A percentile compares a stretch with the other conserved stretches of the same genome.
Conservation (phyloP, 1,140 invertebrate genomes). For the Brachionus manjavacas region DNA sequence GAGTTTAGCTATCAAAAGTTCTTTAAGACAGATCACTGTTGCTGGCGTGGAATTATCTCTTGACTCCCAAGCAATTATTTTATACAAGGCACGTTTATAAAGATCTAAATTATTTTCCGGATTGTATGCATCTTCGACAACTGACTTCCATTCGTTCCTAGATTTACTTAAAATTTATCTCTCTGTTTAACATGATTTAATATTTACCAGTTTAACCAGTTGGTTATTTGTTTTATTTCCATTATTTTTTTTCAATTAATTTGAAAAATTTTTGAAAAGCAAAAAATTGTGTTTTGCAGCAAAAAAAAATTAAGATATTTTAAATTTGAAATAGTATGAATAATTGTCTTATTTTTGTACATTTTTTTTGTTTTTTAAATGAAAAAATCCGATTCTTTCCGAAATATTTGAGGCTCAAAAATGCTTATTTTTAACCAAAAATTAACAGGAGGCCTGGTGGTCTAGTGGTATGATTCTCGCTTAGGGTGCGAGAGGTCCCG, state of each 20-base stretch:
- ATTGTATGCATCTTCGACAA: slow-evolving; percentile 31
- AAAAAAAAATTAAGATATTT: not conserved
- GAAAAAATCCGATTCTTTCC: not conserved
- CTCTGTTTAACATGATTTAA: not conserved
- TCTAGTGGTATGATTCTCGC: slow-evolving; percentile 42
- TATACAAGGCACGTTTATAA: not conserved
- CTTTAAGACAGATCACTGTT: slow-evolving; percentile 14
- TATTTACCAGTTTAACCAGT: slow-evolving; percentile 7
- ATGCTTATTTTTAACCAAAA: not conserved
- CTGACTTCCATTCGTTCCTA: slow-evolving; percentile 39
- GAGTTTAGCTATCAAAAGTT: slow-evolving; percentile 3
- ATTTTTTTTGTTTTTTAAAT: not conserved
- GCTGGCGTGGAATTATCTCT: not conserved
- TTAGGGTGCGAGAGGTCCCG: slow-evolving; percentile 41
- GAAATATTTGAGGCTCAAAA: not conserved
- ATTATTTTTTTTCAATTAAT: not conserved
- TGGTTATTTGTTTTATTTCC: not conserved
- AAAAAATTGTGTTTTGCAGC: too few species aligned
- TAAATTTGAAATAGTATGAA: not conserved
- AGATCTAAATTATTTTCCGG: not conserved
- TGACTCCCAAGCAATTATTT: slow-evolving; percentile 34
- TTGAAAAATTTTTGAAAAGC: not conserved
- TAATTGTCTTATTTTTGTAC: not conserved
- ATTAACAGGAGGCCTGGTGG: slow-evolving; percentile 22
- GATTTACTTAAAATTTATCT: not conserved